Evolutionary conservation across 2,113 vertebrate species (phyloP), one percentile per base, ranked within the genome.

Genomic region (Rhegmatorhina hoffmannsi): DNA sequence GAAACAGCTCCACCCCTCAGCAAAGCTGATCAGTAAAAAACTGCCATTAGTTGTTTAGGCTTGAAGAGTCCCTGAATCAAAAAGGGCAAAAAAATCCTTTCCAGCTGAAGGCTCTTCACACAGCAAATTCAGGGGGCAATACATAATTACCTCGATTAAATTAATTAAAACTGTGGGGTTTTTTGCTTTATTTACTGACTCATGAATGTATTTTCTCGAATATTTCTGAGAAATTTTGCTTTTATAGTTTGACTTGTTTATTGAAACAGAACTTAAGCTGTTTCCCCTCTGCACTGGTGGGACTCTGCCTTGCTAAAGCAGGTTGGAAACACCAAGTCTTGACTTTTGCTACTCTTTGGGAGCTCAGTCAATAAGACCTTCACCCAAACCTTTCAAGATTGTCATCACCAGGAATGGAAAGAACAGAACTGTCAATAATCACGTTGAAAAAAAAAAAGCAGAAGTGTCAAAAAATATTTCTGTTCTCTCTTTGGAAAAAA

Each of bases 381-480:
- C 53, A 5, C 46, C n/a, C 15, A 49, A 50, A 19, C 4, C 6
- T 52, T 13, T 69, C 25, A 3, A 50, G 64, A 47, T 58, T 43
- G 59, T 78, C 81, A 67, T 83, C 38, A 9, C 31, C 8, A 28
- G 17, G 72, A 59, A 74, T 83, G 63, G 90, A 28, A 70, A 43
- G 7, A 29, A 23, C 7, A n/a, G 79, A 67, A 26, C 52, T 81
- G 82, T 83, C 92, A 90, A 88, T 88, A 88, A 86, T 13, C 12
- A 2, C 3, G 25, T 34, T 3, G 29, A 15, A 43, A 43, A 43
- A 43, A 50, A 70, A 82, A 95, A 96, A 94, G 90, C 24, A 34
- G 94, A 96, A 96, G 75, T 67, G 82, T 76, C 88, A 69, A 26
- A 46, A 88, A 89, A 88, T 67, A 59, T 77, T 96, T 94, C 94